Evolutionary conservation across 53 echinoderm and acorn worm genomes (phyloP).

Genomic region (Echinarachnius parma): DNA sequence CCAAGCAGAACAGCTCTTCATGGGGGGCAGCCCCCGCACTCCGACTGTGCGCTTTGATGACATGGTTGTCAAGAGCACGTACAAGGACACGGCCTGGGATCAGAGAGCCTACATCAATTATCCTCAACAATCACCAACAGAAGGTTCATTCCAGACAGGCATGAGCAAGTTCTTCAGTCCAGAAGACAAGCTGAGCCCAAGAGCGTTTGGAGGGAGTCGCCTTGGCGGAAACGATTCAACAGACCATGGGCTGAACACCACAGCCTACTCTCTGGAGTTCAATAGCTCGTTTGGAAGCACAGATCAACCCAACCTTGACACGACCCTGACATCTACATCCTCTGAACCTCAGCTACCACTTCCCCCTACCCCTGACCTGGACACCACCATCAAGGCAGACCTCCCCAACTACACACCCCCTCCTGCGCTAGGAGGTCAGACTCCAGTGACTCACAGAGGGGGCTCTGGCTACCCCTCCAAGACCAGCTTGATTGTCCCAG

Average conservation of each 20-base stretch:
- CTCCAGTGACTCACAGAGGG: constrained; percentile 13
- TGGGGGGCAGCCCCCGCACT: constrained; percentile 31
- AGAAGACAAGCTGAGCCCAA: constrained; percentile 35
- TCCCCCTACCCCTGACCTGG: constrained; percentile 45
- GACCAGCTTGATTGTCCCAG: no score
- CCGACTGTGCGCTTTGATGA: constrained; percentile 65
- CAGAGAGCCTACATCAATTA: constrained; percentile 11
- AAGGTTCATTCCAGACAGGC: neutral
- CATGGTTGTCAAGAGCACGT: constrained; percentile 57
- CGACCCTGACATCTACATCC: constrained; percentile 16
- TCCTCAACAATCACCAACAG: neutral
- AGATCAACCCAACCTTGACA: constrained; percentile 47
- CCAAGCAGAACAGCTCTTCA: constrained; percentile 75
- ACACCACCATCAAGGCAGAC: constrained; percentile 58
- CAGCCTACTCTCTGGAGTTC: constrained; percentile 42
- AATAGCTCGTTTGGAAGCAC: constrained; percentile 29
- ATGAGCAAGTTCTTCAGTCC: constrained; percentile 4
- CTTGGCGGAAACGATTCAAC: neutral
- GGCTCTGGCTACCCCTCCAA: neutral
- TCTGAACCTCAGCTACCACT: constrained; percentile 55
- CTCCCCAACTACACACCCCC: constrained; percentile 84
- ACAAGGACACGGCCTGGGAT: constrained; percentile 45
- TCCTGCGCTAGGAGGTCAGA: constrained; percentile 47
- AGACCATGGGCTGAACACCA: constrained; percentile 19
- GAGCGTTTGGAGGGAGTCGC: constrained; percentile 7